These are phyloP conservation scores for Bucorvus abyssinicus DNA, from an alignment of 2,797 vertebrate genomes.

Conservation along the genomic window DNA sequence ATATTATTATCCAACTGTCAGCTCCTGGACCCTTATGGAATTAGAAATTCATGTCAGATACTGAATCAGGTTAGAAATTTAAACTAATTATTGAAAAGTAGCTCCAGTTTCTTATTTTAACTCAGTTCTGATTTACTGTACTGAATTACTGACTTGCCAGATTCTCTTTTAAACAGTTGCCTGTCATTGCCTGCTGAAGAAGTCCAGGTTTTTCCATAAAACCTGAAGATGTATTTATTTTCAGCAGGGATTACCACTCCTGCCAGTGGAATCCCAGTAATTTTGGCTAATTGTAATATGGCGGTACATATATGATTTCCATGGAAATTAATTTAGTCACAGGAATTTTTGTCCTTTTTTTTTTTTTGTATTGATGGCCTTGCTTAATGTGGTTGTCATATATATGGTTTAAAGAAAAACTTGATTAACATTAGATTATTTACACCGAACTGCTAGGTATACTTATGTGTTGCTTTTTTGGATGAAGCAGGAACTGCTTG, in stretches of 20 bases:
- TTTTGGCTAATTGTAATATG: constrained; percentile 20
- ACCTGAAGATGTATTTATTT: constrained; percentile 32
- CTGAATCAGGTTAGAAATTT: background rate
- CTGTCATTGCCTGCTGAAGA: background rate
- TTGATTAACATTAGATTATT: background rate
- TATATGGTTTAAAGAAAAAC: background rate
- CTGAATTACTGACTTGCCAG: background rate
- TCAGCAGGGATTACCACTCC: constrained; percentile 2
- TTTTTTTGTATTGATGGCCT: background rate
- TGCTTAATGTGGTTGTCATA: background rate
- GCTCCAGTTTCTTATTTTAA: background rate
- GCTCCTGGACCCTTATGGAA: background rate
- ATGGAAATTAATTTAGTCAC: constrained; percentile 9
- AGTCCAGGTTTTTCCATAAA: constrained; percentile 39
- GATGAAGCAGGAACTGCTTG: background rate
- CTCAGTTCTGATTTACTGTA: background rate
- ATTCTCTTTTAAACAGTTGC: background rate
- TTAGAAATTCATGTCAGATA: background rate
- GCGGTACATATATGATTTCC: constrained; percentile 34
- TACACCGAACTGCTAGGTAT: background rate
- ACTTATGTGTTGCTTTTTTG: background rate
- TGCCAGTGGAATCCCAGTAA: constrained; percentile 17
- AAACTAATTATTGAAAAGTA: background rate
- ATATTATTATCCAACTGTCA: background rate
- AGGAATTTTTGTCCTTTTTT: background rate